These are phyloP conservation scores for Geotrypetes seraphini DNA, from an alignment of 2,797 vertebrate genomes.

Conservation along the genomic window DNA sequence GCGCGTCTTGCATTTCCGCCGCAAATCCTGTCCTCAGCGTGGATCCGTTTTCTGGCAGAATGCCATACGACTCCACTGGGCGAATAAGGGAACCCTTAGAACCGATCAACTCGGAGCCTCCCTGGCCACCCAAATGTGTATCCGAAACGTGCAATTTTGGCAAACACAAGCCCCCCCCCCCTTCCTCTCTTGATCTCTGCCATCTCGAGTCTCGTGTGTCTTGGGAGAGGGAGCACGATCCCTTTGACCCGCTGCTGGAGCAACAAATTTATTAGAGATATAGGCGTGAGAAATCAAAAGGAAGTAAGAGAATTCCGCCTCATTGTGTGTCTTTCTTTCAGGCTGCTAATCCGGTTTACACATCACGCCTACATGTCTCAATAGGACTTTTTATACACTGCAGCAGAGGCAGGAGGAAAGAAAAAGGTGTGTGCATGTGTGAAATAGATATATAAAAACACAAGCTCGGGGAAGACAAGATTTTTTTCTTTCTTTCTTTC, in stretches of 20 bases:
- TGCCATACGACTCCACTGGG: too few species aligned
- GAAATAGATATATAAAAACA: constrained; percentile 10
- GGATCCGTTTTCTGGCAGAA: too few species aligned
- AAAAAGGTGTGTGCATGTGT: constrained; percentile 30
- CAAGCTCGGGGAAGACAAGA: constrained; percentile 22
- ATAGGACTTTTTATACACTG: constrained; percentile 64
- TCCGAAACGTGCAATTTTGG: too few species aligned
- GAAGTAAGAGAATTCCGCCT: constrained; percentile 68
- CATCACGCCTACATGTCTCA: constrained; percentile 64
- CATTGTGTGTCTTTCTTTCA: constrained; percentile 66
- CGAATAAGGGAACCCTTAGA: too few species aligned
- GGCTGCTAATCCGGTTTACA: constrained; percentile 68
- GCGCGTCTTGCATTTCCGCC: too few species aligned
- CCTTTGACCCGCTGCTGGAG: constrained; percentile 56
- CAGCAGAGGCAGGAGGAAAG: constrained; percentile 55
- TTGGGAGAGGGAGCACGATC: constrained; percentile 49
- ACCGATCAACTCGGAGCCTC: too few species aligned
- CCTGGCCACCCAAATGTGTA: too few species aligned
- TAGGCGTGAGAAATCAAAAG: constrained; percentile 63
- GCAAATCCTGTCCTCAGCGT: too few species aligned
- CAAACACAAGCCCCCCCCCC: too few species aligned
- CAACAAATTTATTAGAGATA: constrained; percentile 70
- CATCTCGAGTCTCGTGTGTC: too few species aligned
- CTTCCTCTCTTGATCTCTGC: too few species aligned
- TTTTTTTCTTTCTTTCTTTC: too few species aligned